Evolutionary conservation across 2,797 vertebrate species (phyloP).

Genomic region (Anguilla marmorata): DNA sequence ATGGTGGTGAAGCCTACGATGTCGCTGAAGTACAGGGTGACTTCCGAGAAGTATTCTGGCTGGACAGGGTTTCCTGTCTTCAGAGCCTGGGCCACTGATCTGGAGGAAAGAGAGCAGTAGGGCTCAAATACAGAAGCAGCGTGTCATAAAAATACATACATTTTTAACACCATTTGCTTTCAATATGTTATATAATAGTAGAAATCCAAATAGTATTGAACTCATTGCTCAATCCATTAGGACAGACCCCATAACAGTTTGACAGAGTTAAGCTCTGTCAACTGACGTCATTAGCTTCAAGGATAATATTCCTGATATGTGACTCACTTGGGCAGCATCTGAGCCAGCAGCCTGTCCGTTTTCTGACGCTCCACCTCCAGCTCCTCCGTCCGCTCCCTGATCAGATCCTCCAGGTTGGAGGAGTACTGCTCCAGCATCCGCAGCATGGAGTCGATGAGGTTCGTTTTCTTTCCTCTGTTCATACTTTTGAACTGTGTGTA

Average conservation of each 20-base stretch:
- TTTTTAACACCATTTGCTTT: neutral
- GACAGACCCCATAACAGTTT: constrained; percentile 58
- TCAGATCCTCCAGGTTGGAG: constrained; percentile 86
- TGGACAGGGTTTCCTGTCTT: constrained; percentile 80
- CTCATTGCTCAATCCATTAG: neutral
- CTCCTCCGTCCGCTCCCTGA: constrained; percentile 85
- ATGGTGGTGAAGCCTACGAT: constrained; percentile 91
- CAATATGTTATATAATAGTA: too few species aligned
- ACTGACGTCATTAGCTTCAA: neutral
- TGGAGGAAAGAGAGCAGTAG: constrained; percentile 39
- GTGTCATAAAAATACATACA: neutral
- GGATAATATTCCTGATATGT: too few species aligned
- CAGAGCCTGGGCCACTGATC: constrained; percentile 82
- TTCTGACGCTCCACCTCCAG: constrained; percentile 85
- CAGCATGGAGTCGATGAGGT: constrained; percentile 89
- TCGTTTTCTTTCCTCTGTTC: constrained; percentile 79
- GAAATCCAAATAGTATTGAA: neutral
- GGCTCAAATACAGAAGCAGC: neutral
- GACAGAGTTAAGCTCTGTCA: constrained; percentile 34
- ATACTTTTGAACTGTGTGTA: constrained; percentile 76
- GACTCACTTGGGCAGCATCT: constrained; percentile 82
- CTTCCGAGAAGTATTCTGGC: constrained; percentile 82
- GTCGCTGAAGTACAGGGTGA: constrained; percentile 88
- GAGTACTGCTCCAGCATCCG: constrained; percentile 89
- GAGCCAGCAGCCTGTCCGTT: constrained; percentile 80